phyloP scores from a whole-genome alignment of 2,113 vertebrate genomes.

The Delphinus delphis region DNA sequence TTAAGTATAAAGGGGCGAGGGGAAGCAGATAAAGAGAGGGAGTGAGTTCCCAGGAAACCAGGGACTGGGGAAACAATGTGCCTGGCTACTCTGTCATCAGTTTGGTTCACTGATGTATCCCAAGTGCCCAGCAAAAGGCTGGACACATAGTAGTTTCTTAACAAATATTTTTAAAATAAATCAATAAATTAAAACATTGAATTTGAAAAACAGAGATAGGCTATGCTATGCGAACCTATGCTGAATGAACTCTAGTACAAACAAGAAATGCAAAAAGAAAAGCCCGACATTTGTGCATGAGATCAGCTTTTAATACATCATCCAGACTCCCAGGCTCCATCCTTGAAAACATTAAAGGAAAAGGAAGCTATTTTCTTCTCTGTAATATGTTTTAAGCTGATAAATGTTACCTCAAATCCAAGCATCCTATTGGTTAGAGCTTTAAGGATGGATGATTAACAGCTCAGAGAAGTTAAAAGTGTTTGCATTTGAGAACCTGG shows the following conservation, averaged over 20 bases:
- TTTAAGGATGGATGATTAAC: not conserved
- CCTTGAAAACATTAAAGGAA: not conserved
- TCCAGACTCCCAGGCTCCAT: not conserved
- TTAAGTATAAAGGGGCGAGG: not conserved
- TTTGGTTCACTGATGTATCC: not conserved
- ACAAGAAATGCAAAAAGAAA: not conserved
- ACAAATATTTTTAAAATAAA: not conserved
- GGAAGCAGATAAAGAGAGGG: not conserved
- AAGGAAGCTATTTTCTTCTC: not conserved
- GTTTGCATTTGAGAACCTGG: not conserved
- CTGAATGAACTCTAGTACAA: not conserved
- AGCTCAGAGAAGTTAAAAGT: not conserved
- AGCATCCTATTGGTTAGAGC: not conserved
- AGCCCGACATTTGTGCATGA: not conserved
- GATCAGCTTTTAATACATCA: not conserved
- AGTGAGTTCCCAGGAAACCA: not conserved
- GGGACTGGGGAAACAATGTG: not conserved
- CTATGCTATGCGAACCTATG: not conserved
- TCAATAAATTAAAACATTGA: not conserved
- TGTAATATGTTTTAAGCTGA: not conserved
- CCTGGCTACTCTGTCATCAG: not conserved
- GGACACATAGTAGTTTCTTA: not conserved
- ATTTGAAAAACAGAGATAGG: conserved; percentile 39
- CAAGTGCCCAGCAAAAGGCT: not conserved
- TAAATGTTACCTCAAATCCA: not conserved